Evolutionary conservation across 92 coral and sea anemone genomes (phyloP).

Genomic region (Paragorgia papillata): DNA sequence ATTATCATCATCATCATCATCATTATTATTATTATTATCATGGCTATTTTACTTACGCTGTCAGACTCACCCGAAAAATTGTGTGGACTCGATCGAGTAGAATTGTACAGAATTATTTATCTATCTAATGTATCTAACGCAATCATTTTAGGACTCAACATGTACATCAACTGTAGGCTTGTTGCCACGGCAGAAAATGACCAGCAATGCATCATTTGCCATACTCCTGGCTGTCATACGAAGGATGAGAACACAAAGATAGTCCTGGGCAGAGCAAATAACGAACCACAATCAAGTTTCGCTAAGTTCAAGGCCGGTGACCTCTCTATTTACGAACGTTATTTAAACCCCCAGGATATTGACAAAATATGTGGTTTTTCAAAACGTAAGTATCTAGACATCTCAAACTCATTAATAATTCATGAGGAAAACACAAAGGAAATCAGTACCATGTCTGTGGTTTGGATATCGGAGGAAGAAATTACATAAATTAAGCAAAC

Average conservation of each 20-base stretch:
- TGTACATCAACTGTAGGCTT: conserved; percentile 88
- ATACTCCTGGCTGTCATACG: conserved; percentile 84
- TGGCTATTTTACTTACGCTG: too few relatives aligned
- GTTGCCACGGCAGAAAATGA: conserved; percentile 70
- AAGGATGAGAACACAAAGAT: conserved; percentile 86
- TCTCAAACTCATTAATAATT: too few relatives aligned
- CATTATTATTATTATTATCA: too few relatives aligned
- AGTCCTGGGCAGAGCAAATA: conserved; percentile 87
- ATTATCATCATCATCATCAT: too few relatives aligned
- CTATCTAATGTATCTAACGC: too few relatives aligned
- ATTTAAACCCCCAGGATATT: conserved; percentile 70
- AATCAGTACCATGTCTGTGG: too few relatives aligned
- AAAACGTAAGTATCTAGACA: conserved; percentile 18
- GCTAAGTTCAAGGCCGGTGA: conserved; percentile 96
- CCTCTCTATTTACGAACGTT: conserved; percentile 83
- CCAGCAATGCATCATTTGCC: conserved; percentile 90
- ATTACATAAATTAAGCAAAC: too few relatives aligned
- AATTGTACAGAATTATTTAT: too few relatives aligned
- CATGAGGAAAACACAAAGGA: too few relatives aligned
- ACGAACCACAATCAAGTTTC: conserved; percentile 87
- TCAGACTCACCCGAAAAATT: too few relatives aligned
- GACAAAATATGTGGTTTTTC: conserved; percentile 69
- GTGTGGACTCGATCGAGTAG: too few relatives aligned
- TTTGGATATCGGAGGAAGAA: too few relatives aligned
- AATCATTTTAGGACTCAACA: conserved; percentile 71